Evolutionary conservation across 1,140 invertebrate species (phyloP).

Genomic region (Penaeus indicus): DNA sequence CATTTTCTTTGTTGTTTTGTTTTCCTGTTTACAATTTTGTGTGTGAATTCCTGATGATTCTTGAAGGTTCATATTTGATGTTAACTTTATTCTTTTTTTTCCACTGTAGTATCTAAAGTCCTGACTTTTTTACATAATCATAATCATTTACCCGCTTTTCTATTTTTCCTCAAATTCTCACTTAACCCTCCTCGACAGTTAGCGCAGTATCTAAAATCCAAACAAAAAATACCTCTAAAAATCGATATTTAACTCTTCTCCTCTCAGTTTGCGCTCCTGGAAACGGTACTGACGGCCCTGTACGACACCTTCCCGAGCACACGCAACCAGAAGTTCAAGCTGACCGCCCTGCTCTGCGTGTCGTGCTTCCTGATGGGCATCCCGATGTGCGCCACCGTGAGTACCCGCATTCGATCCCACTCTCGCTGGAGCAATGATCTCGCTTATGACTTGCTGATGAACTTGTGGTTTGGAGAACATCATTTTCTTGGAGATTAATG

Average conservation of each 20-base stretch:
- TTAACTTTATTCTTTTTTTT: not conserved
- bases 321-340: slow-evolving; percentile 80
- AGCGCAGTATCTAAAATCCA: too few species aligned
- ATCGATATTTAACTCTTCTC: not conserved
- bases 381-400: slow-evolving; percentile 62
- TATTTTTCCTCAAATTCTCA: not conserved
- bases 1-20: too few species aligned
- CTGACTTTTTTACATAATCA: not conserved
- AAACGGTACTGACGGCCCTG: slow-evolving; percentile 85
- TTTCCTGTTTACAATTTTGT: too few species aligned
- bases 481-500: not conserved
- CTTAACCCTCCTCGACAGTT: not conserved
- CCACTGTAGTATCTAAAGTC: not conserved
- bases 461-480: too few species aligned
- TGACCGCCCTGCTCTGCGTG: slow-evolving; percentile 79
- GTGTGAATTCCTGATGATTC: not conserved
- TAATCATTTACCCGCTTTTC: not conserved
- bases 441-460: too few species aligned
- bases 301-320: slow-evolving; percentile 82
- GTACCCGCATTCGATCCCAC: not conserved
- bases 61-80: not conserved
- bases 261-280: slow-evolving; percentile 81
- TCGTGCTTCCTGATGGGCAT: slow-evolving; percentile 75
- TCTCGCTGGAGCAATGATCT: not conserved
- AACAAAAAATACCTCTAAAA: not conserved